Evolutionary conservation across 2,797 vertebrate genomes (phyloP).

Genomic region (Catharus ustulatus): DNA sequence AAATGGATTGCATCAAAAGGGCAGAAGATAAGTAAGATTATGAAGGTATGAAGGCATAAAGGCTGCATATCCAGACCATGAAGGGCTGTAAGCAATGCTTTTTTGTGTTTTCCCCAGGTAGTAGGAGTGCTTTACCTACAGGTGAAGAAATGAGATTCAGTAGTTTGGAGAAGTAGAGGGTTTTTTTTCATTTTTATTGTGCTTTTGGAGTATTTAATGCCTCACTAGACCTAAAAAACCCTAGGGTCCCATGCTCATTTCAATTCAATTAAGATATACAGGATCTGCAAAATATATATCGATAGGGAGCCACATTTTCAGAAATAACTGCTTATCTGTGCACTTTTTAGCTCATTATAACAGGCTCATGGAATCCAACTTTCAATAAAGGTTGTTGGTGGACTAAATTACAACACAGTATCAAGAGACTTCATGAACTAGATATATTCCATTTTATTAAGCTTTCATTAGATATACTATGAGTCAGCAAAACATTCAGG

Average conservation of each 20-base stretch:
- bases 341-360: constrained; percentile 70
- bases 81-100: neutral
- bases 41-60: neutral
- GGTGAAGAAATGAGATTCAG: neutral
- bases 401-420: constrained; percentile 66
- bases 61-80: neutral
- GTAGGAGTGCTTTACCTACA: neutral
- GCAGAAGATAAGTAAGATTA: neutral
- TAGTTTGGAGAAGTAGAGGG: neutral
- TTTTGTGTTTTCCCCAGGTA: neutral
- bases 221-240: constrained; percentile 66
- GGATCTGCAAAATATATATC: constrained; percentile 61
- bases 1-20: neutral
- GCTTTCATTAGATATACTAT: constrained; percentile 1
- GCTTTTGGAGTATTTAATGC: constrained; percentile 64
- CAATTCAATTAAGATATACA: constrained; percentile 74
- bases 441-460: constrained; percentile 53
- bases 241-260: constrained; percentile 58
- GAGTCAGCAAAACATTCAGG: constrained; percentile 52
- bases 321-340: constrained; percentile 69
- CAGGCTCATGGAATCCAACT: constrained; percentile 30
- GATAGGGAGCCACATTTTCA: constrained; percentile 64
- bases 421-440: constrained; percentile 54
- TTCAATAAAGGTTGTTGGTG: constrained; percentile 70
- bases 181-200: constrained; percentile 46